phyloP scores from a whole-genome alignment of 2,797 vertebrate genomes.

The Tympanoctomys barrerae region DNA sequence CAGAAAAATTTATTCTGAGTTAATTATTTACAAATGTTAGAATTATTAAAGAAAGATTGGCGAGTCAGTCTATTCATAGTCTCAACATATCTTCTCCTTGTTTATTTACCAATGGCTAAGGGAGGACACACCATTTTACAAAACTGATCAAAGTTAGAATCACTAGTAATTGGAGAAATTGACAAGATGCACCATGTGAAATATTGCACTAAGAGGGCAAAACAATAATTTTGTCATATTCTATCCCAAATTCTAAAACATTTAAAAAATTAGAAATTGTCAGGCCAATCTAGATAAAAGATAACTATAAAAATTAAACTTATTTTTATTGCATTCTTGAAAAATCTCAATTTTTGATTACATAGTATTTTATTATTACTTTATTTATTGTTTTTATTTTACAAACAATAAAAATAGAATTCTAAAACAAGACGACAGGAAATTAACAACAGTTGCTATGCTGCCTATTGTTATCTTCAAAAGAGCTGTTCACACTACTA shows the following conservation, averaged over 20 bases:
- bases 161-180: conserved; percentile 29
- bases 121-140: background rate
- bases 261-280: background rate
- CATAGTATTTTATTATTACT: too few relatives aligned
- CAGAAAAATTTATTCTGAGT: conserved; percentile 22
- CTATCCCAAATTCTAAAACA: background rate
- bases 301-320: conserved; percentile 38
- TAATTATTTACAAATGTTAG: background rate
- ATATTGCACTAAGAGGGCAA: background rate
- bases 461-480: too few relatives aligned
- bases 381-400: too few relatives aligned
- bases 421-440: too few relatives aligned
- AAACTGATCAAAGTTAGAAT: conserved; percentile 39
- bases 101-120: conserved; percentile 49
- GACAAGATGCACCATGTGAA: background rate
- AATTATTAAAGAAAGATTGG: conserved; percentile 42
- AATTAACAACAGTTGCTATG: too few relatives aligned
- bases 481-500: too few relatives aligned
- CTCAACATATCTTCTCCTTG: background rate
- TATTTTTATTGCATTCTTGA: background rate
- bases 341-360: background rate
- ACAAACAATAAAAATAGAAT: too few relatives aligned
- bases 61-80: background rate
- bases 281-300: background rate
- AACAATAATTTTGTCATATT: background rate